Evolutionary conservation across 2,797 vertebrate species (phyloP).

Genomic region (Scolopax bukidnonensis): DNA sequence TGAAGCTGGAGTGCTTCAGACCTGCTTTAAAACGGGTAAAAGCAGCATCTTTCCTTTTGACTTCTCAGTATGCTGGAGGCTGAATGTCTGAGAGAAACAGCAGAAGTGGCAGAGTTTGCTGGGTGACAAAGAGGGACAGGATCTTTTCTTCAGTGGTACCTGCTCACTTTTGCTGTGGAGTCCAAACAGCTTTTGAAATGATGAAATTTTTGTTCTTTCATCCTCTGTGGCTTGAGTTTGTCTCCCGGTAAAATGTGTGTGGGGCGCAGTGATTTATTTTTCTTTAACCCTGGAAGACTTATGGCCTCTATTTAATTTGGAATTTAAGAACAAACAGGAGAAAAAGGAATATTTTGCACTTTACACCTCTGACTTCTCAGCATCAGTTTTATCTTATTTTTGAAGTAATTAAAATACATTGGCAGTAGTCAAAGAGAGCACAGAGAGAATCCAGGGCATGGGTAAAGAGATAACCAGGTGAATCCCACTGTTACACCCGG

Average conservation of each 20-base stretch:
- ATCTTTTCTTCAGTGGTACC: background rate
- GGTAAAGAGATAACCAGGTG: background rate
- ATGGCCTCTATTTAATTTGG: background rate
- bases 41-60: rapidly evolving
- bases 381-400: background rate
- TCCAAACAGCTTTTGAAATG: background rate
- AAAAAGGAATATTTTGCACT: background rate
- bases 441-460: background rate
- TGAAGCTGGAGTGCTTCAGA: background rate
- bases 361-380: background rate
- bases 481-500: background rate
- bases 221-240: background rate
- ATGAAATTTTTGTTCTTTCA: background rate
- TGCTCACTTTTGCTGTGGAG: background rate
- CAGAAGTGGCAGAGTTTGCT: background rate
- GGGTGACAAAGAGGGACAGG: background rate
- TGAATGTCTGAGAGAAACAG: background rate
- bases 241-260: background rate
- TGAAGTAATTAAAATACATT: background rate
- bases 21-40: background rate
- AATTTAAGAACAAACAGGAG: background rate
- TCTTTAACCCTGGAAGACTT: background rate
- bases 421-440: background rate
- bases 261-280: background rate
- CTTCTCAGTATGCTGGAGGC: background rate